These are phyloP conservation scores for Acleris emargana DNA, from an alignment of 2,888 invertebrate genomes.

Conservation along the genomic window DNA sequence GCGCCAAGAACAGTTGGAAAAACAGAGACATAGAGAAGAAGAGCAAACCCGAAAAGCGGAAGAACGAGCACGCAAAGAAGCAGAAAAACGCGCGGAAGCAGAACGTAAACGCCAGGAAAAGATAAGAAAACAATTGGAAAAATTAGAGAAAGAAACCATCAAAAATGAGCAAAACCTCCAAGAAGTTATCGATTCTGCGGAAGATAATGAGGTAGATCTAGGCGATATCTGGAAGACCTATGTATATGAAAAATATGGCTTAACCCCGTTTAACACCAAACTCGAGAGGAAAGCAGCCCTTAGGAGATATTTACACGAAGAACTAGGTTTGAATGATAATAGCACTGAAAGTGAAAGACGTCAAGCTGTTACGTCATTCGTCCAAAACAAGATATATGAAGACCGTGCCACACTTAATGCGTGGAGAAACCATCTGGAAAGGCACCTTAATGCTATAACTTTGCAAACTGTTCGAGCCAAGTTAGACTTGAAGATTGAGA, in stretches of 20 bases:
- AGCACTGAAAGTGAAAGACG: conserved; percentile 69
- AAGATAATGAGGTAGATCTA: conserved; percentile 62
- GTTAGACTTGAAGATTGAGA: conserved; percentile 63
- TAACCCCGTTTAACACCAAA: conserved; percentile 57
- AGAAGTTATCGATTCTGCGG: conserved; percentile 48
- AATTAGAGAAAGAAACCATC: conserved; percentile 51
- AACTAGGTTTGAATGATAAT: conserved; percentile 61
- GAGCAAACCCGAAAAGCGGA: conserved; percentile 22
- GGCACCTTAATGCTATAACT: conserved; percentile 60
- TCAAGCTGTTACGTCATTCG: conserved; percentile 63
- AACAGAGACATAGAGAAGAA: conserved; percentile 20
- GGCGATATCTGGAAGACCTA: conserved; percentile 71
- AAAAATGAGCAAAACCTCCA: conserved; percentile 41
- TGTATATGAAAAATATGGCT: conserved; percentile 66
- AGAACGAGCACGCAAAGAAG: conserved; percentile 27
- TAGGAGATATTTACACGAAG: conserved; percentile 62
- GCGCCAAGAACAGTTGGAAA: conserved; percentile 43
- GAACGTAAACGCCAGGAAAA: conserved; percentile 39
- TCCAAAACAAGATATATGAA: conserved; percentile 60
- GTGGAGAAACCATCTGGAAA: conserved; percentile 59
- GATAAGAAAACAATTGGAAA: conserved; percentile 28
- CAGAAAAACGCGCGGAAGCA: conserved; percentile 34
- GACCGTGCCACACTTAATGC: conserved; percentile 51
- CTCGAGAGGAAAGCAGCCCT: conserved; percentile 63
- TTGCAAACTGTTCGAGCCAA: conserved; percentile 60